Conservation (phyloP, 1,140 invertebrate species). For the Chymomyza costata region DNA sequence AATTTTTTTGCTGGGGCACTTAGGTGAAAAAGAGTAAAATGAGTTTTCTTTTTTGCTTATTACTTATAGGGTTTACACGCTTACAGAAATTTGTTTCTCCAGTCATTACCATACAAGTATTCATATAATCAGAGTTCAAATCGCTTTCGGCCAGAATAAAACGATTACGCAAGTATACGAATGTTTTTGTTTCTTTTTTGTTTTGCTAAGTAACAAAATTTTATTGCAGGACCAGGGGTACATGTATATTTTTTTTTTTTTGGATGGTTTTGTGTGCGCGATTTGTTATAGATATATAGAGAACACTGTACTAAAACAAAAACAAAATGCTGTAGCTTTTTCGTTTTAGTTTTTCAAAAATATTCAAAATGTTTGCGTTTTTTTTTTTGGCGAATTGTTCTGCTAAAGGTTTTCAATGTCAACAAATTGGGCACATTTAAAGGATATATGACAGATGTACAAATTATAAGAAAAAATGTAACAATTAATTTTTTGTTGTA, state of each 20-base stretch:
- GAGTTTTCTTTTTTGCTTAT: slow-evolving; percentile 26
- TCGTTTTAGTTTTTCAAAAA: slow-evolving; percentile 49
- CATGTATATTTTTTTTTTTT: background rate
- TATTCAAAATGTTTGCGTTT: slow-evolving; percentile 55
- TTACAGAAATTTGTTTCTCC: slow-evolving; percentile 57
- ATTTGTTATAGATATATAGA: slow-evolving; percentile 14
- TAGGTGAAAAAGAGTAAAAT: slow-evolving; percentile 17
- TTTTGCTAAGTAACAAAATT: slow-evolving; percentile 25
- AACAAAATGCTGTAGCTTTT: slow-evolving; percentile 23
- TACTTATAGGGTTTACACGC: slow-evolving; percentile 20
- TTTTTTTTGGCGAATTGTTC: slow-evolving; percentile 52
- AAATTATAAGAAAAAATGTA: slow-evolving; percentile 33
- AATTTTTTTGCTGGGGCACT: slow-evolving; percentile 1
- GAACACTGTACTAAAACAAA: slow-evolving; percentile 49
- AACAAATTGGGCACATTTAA: slow-evolving; percentile 64
- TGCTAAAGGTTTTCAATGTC: slow-evolving; percentile 66
- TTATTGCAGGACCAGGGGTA: slow-evolving; percentile 7
- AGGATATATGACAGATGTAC: slow-evolving; percentile 12
- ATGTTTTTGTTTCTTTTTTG: slow-evolving; percentile 28
- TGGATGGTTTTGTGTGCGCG: slow-evolving; percentile 39
- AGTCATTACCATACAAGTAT: slow-evolving; percentile 68
- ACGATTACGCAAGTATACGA: slow-evolving; percentile 39
- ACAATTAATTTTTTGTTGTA: slow-evolving; percentile 72
- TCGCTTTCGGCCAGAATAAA: slow-evolving; percentile 60
- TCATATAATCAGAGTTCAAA: slow-evolving; percentile 19